Conservation (phyloP, 2,888 invertebrate genomes). For the Parnassius mnemosyne region DNA sequence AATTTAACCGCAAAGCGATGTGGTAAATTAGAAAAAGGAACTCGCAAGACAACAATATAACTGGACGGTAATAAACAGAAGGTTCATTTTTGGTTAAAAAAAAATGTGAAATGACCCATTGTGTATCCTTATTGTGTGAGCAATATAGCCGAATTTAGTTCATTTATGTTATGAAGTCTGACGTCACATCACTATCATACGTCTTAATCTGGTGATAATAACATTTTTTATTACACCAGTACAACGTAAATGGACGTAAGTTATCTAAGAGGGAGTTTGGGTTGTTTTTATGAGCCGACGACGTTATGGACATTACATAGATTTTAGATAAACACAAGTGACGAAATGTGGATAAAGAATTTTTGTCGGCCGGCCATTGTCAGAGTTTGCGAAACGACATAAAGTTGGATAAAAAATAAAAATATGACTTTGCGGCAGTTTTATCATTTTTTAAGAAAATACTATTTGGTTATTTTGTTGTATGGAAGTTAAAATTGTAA, state of each 20-base stretch:
- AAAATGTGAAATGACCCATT: conserved; percentile 20
- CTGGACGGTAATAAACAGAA: conserved; percentile 42
- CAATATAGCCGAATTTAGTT: conserved; percentile 15
- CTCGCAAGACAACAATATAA: conserved; percentile 40
- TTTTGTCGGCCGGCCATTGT: conserved; percentile 10
- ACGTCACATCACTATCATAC: conserved; percentile 47
- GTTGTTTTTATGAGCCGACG: conserved; percentile 37
- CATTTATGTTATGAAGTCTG: conserved; percentile 27
- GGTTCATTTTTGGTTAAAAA: conserved; percentile 28
- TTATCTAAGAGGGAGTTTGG: conserved; percentile 41
- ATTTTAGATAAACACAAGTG: conserved; percentile 26
- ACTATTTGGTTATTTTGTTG: too few species aligned
- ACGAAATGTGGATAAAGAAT: conserved; percentile 22
- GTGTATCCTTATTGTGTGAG: conserved; percentile 18
- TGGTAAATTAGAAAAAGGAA: conserved; percentile 35
- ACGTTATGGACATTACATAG: conserved; percentile 31
- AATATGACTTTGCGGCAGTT: background rate
- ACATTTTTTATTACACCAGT: conserved; percentile 42
- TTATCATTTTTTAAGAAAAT: too few species aligned
- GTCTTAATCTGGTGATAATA: conserved; percentile 48
- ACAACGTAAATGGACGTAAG: conserved; percentile 43
- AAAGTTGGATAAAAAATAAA: conserved; percentile 4
- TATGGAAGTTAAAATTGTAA: too few species aligned
- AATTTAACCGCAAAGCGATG: conserved; percentile 25
- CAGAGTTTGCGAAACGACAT: conserved; percentile 19